phyloP scores from a whole-genome alignment of 2,888 invertebrate genomes.

The Peribatodes rhomboidaria region DNA sequence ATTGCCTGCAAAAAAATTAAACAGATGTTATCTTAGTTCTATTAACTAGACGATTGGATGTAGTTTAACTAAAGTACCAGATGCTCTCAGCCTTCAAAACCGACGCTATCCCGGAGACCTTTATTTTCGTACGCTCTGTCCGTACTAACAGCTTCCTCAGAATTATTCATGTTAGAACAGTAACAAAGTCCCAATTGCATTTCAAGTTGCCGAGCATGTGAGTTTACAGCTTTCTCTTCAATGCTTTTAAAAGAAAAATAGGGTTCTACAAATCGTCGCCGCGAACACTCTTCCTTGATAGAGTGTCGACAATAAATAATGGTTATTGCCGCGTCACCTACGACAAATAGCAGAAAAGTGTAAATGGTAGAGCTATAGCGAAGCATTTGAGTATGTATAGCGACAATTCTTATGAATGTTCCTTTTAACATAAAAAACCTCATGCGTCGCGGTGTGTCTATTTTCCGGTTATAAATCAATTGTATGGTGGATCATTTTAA shows the following conservation, averaged over 20 bases:
- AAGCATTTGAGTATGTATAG: constrained; percentile 23
- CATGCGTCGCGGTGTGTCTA: neutral
- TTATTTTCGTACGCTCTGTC: constrained; percentile 2
- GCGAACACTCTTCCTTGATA: constrained; percentile 41
- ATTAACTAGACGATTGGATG: neutral
- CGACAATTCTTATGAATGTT: constrained; percentile 14
- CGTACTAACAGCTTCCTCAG: constrained; percentile 1
- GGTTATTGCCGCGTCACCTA: constrained; percentile 57
- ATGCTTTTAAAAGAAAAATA: constrained; percentile 21
- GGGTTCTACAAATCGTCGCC: constrained; percentile 23
- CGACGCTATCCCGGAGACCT: neutral
- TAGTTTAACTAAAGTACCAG: neutral
- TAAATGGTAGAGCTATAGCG: constrained; percentile 48
- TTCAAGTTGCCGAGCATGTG: neutral
- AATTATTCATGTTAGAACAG: constrained; percentile 11
- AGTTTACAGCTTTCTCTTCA: constrained; percentile 14
- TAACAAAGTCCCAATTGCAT: constrained; percentile 7
- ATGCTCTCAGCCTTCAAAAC: neutral
- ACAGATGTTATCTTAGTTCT: neutral
- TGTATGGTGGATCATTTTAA: neutral
- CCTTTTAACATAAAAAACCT: constrained; percentile 2
- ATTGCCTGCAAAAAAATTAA: too few species aligned
- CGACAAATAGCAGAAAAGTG: constrained; percentile 54
- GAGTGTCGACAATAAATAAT: constrained; percentile 56
- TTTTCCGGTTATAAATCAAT: neutral